Percentiles rank a stretch among this genome's conserved stretches.
phyloP scores from a whole-genome alignment of 2,888 invertebrate genomes.

The Imbricaverruca yamaguchii region DNA sequence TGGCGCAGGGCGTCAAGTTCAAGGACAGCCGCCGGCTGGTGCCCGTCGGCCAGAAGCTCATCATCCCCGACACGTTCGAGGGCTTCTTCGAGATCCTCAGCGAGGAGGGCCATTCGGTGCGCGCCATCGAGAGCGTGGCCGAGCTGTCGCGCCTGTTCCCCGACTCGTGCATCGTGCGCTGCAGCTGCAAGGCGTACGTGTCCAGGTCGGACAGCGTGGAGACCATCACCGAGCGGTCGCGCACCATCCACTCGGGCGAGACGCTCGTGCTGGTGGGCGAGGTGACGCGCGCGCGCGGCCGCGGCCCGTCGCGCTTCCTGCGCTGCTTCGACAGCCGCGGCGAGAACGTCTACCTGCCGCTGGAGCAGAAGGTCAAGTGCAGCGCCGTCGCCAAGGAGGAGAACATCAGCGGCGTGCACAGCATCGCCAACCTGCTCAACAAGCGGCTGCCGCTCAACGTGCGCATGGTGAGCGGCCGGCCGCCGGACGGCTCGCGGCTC shows the following conservation, averaged over 20 bases:
- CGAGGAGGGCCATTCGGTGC: slow-evolving; percentile 84
- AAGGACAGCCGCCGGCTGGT: slow-evolving; percentile 69
- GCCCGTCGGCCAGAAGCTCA: slow-evolving; percentile 70
- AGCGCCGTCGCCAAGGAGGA: slow-evolving; percentile 87
- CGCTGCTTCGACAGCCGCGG: slow-evolving; percentile 80
- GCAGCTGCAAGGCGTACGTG: slow-evolving; percentile 60
- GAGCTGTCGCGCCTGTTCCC: slow-evolving; percentile 57
- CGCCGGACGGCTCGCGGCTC: slow-evolving; percentile 53
- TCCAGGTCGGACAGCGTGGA: slow-evolving; percentile 36
- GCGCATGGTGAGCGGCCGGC: slow-evolving; percentile 79
- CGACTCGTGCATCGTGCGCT: slow-evolving; percentile 62
- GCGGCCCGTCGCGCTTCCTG: slow-evolving; percentile 60
- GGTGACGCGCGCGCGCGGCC: slow-evolving; percentile 38
- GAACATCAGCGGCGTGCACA: slow-evolving; percentile 81
- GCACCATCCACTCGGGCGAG: slow-evolving; percentile 74
- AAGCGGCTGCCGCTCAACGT: slow-evolving; percentile 89
- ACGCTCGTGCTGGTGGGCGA: slow-evolving; percentile 71
- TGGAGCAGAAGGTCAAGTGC: slow-evolving; percentile 84
- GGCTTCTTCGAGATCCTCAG: slow-evolving; percentile 91
- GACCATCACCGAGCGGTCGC: slow-evolving; percentile 40
- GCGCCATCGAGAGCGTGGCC: slow-evolving; percentile 78
- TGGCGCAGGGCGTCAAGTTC: slow-evolving; percentile 61
- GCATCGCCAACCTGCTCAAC: slow-evolving; percentile 74
- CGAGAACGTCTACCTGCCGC: slow-evolving; percentile 68
- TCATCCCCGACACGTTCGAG: slow-evolving; percentile 81